Percentiles rank a stretch among this genome's conserved stretches.
phyloP scores from a whole-genome alignment of 2,888 invertebrate genomes.

The Caenorhabditis sp. region DNA sequence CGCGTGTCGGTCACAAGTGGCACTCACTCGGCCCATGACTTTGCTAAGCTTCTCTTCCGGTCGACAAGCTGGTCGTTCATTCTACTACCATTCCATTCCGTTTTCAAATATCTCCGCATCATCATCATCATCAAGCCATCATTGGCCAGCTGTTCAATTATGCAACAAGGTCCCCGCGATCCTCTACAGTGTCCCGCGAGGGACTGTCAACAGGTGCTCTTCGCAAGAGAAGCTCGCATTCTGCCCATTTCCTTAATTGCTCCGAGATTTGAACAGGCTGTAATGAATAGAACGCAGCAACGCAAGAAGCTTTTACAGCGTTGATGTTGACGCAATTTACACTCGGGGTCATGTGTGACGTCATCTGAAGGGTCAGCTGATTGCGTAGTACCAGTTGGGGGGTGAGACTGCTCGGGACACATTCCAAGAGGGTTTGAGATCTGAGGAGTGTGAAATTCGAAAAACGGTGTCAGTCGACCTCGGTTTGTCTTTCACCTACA shows the following conservation, averaged over 20 bases:
- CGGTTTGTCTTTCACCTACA: slow-evolving; percentile 42
- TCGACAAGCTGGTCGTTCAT: neutral
- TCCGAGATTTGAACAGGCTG: slow-evolving; percentile 12
- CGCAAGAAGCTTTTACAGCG: slow-evolving; percentile 15
- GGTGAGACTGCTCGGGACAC: too few species aligned
- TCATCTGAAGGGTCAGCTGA: slow-evolving; percentile 1
- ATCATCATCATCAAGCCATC: slow-evolving; percentile 37
- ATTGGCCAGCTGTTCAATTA: slow-evolving; percentile 59
- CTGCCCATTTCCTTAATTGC: too few species aligned
- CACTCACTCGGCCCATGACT: neutral
- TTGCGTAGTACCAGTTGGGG: too few species aligned
- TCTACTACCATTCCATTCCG: neutral
- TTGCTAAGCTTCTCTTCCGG: neutral
- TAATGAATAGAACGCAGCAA: too few species aligned
- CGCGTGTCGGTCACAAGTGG: slow-evolving; percentile 9
- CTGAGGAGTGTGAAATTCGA: slow-evolving; percentile 39
- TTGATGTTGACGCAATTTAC: slow-evolving; percentile 27
- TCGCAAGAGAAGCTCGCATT: slow-evolving; percentile 23
- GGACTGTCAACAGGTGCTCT: slow-evolving; percentile 61
- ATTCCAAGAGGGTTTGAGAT: too few species aligned
- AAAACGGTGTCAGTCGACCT: slow-evolving; percentile 22
- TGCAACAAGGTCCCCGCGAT: slow-evolving; percentile 49
- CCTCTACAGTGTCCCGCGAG: slow-evolving; percentile 33
- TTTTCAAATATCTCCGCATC: slow-evolving; percentile 47
- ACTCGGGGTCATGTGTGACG: slow-evolving; percentile 2